Percentiles rank a stretch among this genome's conserved stretches.
Evolutionary conservation across 2,888 invertebrate genomes (phyloP).

Genomic region (Drosophila imparisetae): DNA sequence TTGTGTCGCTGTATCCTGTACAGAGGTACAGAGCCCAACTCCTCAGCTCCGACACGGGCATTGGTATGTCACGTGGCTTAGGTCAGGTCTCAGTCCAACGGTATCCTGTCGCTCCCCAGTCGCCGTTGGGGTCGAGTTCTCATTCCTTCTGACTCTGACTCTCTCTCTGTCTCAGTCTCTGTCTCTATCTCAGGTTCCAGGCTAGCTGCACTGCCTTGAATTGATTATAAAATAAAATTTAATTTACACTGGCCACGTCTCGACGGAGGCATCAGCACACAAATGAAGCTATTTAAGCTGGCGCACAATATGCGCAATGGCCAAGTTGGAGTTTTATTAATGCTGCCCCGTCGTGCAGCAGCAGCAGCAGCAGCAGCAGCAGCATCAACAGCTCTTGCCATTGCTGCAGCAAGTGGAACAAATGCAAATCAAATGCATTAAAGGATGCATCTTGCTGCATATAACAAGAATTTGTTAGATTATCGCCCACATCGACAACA

Average conservation of each 20-base stretch:
- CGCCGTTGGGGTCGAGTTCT: not conserved
- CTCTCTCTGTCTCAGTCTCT: not conserved
- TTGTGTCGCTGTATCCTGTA: constrained; percentile 48
- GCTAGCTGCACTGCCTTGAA: constrained; percentile 23
- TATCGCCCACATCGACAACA: not conserved
- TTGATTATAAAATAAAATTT: constrained; percentile 46
- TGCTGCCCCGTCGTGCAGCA: constrained; percentile 22
- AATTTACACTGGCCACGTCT: constrained; percentile 39
- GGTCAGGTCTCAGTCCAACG: constrained; percentile 36
- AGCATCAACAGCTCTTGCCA: not conserved
- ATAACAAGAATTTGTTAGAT: not conserved
- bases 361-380: constrained; percentile 10
- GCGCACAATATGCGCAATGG: constrained; percentile 21
- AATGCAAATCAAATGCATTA: not conserved
- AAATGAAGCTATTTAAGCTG: constrained; percentile 50
- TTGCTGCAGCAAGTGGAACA: not conserved
- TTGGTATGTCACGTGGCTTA: constrained; percentile 38
- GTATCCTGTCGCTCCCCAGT: not conserved
- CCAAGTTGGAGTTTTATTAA: constrained; percentile 18
- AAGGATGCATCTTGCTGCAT: not conserved
- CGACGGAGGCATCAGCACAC: constrained; percentile 21
- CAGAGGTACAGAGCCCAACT: constrained; percentile 2
- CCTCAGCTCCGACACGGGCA: constrained; percentile 11
- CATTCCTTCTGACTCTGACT: not conserved
- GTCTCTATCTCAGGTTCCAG: constrained; percentile 1